Evolutionary conservation across 2,888 invertebrate species (phyloP).

Genomic region (Drosophila paucipuncta): DNA sequence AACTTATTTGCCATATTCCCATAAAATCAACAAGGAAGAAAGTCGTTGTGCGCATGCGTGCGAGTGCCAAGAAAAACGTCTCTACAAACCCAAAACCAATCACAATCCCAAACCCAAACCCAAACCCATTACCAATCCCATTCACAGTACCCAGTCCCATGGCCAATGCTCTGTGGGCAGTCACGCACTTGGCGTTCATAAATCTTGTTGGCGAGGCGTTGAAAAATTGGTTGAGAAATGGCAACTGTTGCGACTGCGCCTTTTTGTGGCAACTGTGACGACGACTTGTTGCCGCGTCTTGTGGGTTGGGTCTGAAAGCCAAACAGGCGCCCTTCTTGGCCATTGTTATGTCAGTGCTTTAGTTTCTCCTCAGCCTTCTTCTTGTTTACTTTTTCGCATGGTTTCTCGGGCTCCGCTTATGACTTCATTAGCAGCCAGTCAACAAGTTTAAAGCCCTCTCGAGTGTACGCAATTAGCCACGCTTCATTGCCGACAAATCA

Average conservation of each 20-base stretch:
- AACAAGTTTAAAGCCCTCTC: constrained; percentile 59
- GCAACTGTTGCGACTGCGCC: constrained; percentile 66
- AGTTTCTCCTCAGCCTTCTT: constrained; percentile 3
- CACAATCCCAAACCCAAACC: background rate
- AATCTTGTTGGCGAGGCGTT: constrained; percentile 73
- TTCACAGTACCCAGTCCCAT: background rate
- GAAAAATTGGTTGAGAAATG: constrained; percentile 72
- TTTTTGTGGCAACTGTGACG: constrained; percentile 41
- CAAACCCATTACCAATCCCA: constrained; percentile 6
- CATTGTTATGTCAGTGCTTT: constrained; percentile 57
- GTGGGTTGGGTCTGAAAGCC: constrained; percentile 44
- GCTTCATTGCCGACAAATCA: constrained; percentile 74
- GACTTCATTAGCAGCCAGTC: constrained; percentile 77
- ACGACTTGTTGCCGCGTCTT: constrained; percentile 36
- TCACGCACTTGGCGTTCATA: constrained; percentile 76
- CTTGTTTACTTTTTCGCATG: constrained; percentile 27
- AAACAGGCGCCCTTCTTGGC: constrained; percentile 59
- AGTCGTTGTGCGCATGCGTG: constrained; percentile 61
- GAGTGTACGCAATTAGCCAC: constrained; percentile 73
- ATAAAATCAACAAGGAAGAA: constrained; percentile 71
- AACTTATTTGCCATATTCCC: constrained; percentile 48
- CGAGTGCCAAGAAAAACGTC: constrained; percentile 5
- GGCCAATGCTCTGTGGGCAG: constrained; percentile 56
- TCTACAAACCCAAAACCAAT: background rate
- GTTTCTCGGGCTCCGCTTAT: constrained; percentile 40